These are phyloP conservation scores for Kradibia gibbosae DNA, from an alignment of 1,140 invertebrate genomes.

Conservation along the genomic window DNA sequence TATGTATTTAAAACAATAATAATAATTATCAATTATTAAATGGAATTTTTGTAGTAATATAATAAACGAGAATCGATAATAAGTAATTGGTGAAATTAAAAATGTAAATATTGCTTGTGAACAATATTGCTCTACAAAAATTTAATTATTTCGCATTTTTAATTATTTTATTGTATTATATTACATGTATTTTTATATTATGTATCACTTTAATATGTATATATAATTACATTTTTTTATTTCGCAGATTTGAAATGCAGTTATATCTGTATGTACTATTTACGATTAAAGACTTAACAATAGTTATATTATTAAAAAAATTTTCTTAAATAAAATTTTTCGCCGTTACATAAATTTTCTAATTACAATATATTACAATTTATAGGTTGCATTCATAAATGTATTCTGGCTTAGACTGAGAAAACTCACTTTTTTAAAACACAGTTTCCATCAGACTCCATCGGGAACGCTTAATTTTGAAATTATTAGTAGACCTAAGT, in stretches of 20 bases:
- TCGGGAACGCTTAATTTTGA: constrained; percentile 5
- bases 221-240: constrained; percentile 61
- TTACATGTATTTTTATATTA: constrained; percentile 42
- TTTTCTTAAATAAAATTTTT: constrained; percentile 60
- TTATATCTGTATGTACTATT: constrained; percentile 62
- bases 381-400: constrained; percentile 36
- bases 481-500: constrained; percentile 9
- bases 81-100: too few species aligned
- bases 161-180: constrained; percentile 48
- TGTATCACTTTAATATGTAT: constrained; percentile 66
- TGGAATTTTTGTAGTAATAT: too few species aligned
- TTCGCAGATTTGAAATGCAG: constrained; percentile 58
- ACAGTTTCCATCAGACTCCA: constrained; percentile 10
- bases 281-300: constrained; percentile 52
- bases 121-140: background rate
- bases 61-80: too few species aligned
- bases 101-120: background rate
- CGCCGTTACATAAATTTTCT: constrained; percentile 62
- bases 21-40: too few species aligned
- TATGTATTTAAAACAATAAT: too few species aligned
- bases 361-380: constrained; percentile 72
- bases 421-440: constrained; percentile 26
- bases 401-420: constrained; percentile 39
- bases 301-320: constrained; percentile 58
- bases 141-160: constrained; percentile 16